phyloP scores from a whole-genome alignment of 64 coral and sea anemone genomes.

The Catalaphyllia jardinei region DNA sequence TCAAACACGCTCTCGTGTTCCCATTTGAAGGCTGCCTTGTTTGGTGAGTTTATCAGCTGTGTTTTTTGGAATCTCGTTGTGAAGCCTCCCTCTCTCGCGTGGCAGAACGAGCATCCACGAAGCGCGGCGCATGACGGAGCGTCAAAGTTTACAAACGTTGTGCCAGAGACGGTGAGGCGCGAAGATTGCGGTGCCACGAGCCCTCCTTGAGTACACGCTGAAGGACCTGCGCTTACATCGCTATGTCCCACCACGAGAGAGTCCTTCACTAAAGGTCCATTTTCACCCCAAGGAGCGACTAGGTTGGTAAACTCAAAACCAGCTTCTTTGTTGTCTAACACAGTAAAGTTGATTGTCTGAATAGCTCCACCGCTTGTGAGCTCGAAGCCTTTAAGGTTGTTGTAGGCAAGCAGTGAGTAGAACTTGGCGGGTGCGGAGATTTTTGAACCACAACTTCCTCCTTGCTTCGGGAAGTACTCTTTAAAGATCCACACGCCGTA shows the following conservation, averaged over 20 bases:
- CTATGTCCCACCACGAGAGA: conserved; percentile 79
- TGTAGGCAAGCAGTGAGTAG: conserved; percentile 66
- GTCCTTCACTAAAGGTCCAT: conserved; percentile 59
- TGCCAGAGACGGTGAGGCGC: conserved; percentile 54
- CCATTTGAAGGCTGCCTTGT: conserved; percentile 73
- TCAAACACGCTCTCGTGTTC: conserved; percentile 72
- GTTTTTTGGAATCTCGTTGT: conserved; percentile 58
- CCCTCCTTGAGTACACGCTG: conserved; percentile 56
- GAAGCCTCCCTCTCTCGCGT: conserved; percentile 51
- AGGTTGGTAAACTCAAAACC: conserved; percentile 74
- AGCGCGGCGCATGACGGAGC: conserved; percentile 47
- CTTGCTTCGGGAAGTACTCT: conserved; percentile 53
- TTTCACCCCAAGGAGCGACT: conserved; percentile 49
- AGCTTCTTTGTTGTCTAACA: conserved; percentile 78
- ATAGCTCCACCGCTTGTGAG: conserved; percentile 55
- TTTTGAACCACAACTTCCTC: conserved; percentile 18
- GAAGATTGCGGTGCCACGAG: conserved; percentile 57
- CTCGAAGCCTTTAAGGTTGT: conserved; percentile 83
- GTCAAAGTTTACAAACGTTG: conserved; percentile 79
- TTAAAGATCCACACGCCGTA: conserved; percentile 90
- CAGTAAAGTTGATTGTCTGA: conserved; percentile 49
- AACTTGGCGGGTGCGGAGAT: conserved; percentile 61
- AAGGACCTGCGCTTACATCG: conserved; percentile 36
- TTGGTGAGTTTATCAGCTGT: conserved; percentile 34
- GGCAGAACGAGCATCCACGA: conserved; percentile 70